phyloP scores from a whole-genome alignment of 2,888 invertebrate species.

The Drosophila differens region DNA sequence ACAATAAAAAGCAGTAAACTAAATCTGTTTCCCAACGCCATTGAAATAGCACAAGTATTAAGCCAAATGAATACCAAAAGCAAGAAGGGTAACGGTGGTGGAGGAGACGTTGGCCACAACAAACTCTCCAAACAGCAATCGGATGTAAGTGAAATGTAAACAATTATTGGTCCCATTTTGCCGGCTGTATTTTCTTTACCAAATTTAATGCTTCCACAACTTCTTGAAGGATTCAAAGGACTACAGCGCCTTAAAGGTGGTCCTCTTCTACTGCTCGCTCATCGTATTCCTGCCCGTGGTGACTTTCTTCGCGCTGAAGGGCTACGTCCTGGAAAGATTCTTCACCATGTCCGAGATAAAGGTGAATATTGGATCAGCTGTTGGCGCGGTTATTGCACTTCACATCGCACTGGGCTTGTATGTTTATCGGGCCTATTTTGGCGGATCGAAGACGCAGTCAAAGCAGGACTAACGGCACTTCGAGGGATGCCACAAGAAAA shows the following conservation, averaged over 20 bases:
- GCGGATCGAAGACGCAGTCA: constrained; percentile 48
- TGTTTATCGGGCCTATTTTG: constrained; percentile 91
- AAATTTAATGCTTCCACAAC: background rate
- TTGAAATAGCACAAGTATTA: constrained; percentile 13
- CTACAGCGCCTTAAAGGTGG: constrained; percentile 90
- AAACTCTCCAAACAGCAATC: constrained; percentile 57
- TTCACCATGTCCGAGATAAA: constrained; percentile 86
- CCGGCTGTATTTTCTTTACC: constrained; percentile 39
- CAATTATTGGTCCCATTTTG: constrained; percentile 11
- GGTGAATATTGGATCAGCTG: constrained; percentile 92
- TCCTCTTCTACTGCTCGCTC: constrained; percentile 91
- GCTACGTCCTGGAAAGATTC: constrained; percentile 90
- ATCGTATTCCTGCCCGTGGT: constrained; percentile 91
- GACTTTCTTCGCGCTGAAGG: constrained; percentile 90
- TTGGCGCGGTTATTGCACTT: constrained; percentile 90
- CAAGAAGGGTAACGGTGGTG: constrained; percentile 50
- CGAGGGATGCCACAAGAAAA: background rate
- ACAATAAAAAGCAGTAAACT: constrained; percentile 32
- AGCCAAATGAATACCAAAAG: constrained; percentile 59
- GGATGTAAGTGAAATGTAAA: constrained; percentile 47
- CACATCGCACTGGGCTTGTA: constrained; percentile 92
- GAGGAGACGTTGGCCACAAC: constrained; percentile 32
- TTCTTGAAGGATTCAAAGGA: constrained; percentile 86
- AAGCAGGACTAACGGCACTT: constrained; percentile 56
- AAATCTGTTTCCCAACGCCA: constrained; percentile 16